Evolutionary conservation across 2,888 invertebrate species (phyloP).

Genomic region (Agriopis marginaria): DNA sequence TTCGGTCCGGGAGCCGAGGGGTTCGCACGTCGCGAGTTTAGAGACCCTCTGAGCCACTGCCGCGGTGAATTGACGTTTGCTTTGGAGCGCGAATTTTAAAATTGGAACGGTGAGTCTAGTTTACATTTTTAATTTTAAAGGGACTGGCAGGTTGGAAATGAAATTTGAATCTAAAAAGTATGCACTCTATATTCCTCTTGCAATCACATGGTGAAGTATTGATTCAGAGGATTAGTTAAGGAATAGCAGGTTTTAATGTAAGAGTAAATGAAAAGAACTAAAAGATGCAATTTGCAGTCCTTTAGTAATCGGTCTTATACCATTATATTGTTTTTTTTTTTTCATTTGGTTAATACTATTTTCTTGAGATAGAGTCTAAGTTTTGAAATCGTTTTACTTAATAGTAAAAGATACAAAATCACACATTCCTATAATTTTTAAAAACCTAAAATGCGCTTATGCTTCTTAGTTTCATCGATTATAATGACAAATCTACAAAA

Average conservation of each 20-base stretch:
- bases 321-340: too few relatives aligned
- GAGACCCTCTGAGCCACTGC: slow-evolving; percentile 44
- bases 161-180: background rate
- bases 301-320: too few relatives aligned
- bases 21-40: slow-evolving; percentile 60
- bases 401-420: too few relatives aligned
- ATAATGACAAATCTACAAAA: background rate
- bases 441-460: too few relatives aligned
- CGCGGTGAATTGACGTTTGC: slow-evolving; percentile 46
- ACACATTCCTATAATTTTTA: too few relatives aligned
- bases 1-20: slow-evolving; percentile 56
- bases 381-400: too few relatives aligned
- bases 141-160: background rate
- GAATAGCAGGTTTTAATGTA: too few relatives aligned
- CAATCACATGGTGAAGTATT: background rate
- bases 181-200: background rate
- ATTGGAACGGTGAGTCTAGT: slow-evolving; percentile 55
- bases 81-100: slow-evolving; percentile 57
- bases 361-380: too few relatives aligned
- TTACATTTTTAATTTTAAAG: background rate
- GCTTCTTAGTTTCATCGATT: background rate
- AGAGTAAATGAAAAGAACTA: too few relatives aligned
- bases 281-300: too few relatives aligned
- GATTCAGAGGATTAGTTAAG: background rate
- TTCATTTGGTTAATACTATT: too few relatives aligned